Conservation (phyloP, 2,797 vertebrate genomes). For the Coluber constrictor region DNA sequence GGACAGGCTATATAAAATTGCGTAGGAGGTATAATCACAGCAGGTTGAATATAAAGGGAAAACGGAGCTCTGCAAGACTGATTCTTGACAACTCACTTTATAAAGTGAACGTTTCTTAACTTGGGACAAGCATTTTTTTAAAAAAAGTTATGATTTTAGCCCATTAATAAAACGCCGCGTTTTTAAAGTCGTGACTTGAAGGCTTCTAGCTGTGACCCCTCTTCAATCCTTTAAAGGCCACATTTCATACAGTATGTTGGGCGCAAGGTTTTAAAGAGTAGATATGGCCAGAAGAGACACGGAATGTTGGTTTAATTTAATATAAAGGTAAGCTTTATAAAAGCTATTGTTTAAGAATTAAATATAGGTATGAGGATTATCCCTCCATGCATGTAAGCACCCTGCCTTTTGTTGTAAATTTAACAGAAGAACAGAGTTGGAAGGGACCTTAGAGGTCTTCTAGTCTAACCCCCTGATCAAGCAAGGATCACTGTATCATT, state of each 20-base stretch:
- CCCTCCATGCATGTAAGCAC: neutral
- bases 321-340: neutral
- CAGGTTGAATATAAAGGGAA: neutral
- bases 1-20: neutral
- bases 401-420: neutral
- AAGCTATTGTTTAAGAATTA: neutral
- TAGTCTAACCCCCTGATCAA: neutral
- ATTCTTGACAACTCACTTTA: neutral
- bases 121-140: neutral
- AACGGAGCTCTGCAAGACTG: neutral
- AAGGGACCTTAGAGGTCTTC: neutral
- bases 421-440: neutral
- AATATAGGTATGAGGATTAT: neutral
- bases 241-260: neutral
- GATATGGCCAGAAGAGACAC: neutral
- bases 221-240: neutral
- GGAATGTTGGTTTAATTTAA: neutral
- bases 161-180: neutral
- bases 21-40: neutral
- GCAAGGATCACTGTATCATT: neutral
- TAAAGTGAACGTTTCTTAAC: neutral
- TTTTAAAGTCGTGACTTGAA: neutral
- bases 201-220: neutral
- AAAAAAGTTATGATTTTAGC: neutral
- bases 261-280: neutral